Evolutionary conservation across 2,797 vertebrate species (phyloP).

Genomic region (Heliangelus exortis): DNA sequence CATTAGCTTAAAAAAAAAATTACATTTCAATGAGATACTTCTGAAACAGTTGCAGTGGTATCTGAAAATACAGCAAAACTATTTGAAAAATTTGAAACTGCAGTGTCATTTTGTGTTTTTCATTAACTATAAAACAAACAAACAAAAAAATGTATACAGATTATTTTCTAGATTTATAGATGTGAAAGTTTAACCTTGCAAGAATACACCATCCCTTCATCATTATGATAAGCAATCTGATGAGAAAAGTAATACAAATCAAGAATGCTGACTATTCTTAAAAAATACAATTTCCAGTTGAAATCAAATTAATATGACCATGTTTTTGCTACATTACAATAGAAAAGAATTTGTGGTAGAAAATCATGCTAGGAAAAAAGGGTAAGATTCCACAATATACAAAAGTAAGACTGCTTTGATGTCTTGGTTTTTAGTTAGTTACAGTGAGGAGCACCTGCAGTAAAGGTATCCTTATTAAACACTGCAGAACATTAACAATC

Average conservation of each 20-base stretch:
- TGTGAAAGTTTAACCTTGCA: neutral
- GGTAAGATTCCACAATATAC: neutral
- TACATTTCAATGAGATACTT: neutral
- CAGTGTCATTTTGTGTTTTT: neutral
- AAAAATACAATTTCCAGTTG: neutral
- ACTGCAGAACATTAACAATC: neutral
- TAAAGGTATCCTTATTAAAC: neutral
- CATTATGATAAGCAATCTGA: neutral
- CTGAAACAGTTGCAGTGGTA: neutral
- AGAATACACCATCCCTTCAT: neutral
- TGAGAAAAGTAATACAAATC: neutral
- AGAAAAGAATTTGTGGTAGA: neutral
- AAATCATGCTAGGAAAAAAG: neutral
- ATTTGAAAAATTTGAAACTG: neutral
- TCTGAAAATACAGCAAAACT: neutral
- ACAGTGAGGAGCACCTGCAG: too few species aligned
- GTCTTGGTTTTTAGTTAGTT: neutral
- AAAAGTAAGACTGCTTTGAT: neutral
- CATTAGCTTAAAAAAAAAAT: neutral
- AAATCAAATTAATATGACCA: neutral
- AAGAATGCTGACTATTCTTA: neutral
- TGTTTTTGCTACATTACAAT: neutral
- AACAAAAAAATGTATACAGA: neutral
- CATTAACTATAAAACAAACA: neutral
- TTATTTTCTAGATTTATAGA: neutral